Evolutionary conservation across 2,888 invertebrate genomes (phyloP), one percentile per base, ranked within the genome.

Genomic region (Pseudeuparius sepicola): DNA sequence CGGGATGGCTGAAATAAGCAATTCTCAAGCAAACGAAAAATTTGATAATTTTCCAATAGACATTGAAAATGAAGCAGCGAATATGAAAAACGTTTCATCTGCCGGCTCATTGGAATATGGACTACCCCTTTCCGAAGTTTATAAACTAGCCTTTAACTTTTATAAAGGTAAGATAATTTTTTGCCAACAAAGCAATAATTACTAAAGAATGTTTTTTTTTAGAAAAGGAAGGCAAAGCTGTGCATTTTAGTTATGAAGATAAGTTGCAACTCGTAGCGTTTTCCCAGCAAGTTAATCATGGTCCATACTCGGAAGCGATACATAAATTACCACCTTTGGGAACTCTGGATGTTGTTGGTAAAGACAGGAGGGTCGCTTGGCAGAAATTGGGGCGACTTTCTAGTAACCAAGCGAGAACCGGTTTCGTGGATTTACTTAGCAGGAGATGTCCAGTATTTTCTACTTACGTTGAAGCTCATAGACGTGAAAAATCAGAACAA

Each of bases 151-250:
- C 16, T 66, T 92, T 40, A 74, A 75, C 55, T 96, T 93, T 67
- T 94, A 90, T 59, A 93, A 90, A 82, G 94, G 94, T 93, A 71
- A 49, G 56, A 39, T 30, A 29, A 30, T 36, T 7, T 28, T 23
- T 24, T 9, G 20, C 14, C 7, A 31, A 4, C 5, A 25, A 4
- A 2, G 20, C 12, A 26, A 14, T 27, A 2, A 14, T 3, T 16
- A 14, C 14, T 14, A 10, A 16, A 11, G n/a, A 4, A 13, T 14
- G 16, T 15, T n/a, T 27, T 23, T 18, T 40, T 42, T 5, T 28
- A 94, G 96, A 96, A 60, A 94, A 96, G 66, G 87, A 90, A 65
- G 94, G 94, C n/a, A 96, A 94, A 68, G 96, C 93, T 2, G 72
- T 96, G 29, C 90, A 92, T 55, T 70, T 94, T 40, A 87, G 89